These are phyloP conservation scores for Glyptemys insculpta DNA, from an alignment of 2,797 vertebrate genomes.

Conservation along the genomic window DNA sequence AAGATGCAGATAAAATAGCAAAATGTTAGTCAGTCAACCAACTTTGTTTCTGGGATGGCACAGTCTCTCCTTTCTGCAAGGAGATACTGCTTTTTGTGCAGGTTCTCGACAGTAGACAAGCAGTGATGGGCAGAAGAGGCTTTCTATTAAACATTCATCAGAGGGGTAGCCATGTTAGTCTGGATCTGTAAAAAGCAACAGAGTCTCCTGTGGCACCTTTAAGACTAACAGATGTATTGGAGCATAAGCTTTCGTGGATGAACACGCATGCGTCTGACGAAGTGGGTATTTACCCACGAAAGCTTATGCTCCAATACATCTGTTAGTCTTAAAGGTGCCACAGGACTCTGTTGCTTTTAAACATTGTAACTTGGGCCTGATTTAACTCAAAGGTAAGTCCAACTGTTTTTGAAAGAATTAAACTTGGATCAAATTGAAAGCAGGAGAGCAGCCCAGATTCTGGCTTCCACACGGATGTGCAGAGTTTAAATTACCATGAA, in stretches of 20 bases:
- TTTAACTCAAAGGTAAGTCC: neutral
- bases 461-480: neutral
- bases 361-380: neutral
- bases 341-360: no score
- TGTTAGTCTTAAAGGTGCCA: no score
- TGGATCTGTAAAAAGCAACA: no score
- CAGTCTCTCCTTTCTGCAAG: neutral
- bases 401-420: rapidly evolving
- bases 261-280: no score
- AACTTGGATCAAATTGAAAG: neutral
- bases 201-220: no score
- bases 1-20: neutral
- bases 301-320: no score
- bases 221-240: no score
- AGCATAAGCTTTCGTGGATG: no score
- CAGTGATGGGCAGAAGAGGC: neutral
- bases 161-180: no score
- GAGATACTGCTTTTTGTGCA: neutral
- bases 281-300: no score
- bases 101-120: neutral
- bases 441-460: neutral
- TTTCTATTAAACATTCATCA: neutral
- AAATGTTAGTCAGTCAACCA: neutral
- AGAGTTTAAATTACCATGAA: neutral
- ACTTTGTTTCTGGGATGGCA: neutral